phyloP scores from a whole-genome alignment of 2,797 vertebrate genomes.

The Enteromius treurensis region DNA sequence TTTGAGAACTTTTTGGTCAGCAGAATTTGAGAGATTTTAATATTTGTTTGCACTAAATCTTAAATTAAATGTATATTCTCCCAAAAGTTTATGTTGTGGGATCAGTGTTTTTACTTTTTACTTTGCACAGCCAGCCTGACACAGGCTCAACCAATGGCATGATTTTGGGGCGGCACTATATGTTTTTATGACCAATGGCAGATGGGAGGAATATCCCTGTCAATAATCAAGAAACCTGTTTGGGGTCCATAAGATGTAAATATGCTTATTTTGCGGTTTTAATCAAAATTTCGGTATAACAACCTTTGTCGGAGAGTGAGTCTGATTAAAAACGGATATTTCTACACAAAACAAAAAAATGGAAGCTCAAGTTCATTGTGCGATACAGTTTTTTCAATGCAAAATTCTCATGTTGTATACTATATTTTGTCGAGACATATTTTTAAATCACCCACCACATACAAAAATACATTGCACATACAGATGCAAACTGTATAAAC shows the following conservation, averaged over 20 bases:
- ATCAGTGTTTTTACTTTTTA: not conserved
- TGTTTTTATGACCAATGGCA: not conserved
- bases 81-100: not conserved
- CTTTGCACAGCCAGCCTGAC: not conserved
- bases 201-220: not conserved
- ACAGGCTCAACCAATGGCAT: not conserved
- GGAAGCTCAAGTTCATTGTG: not conserved
- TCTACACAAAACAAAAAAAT: not conserved
- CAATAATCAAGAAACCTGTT: not conserved
- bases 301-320: not conserved
- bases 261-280: not conserved
- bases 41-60: not conserved
- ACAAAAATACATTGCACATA: not conserved
- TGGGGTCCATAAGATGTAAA: not conserved
- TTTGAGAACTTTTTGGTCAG: not conserved
- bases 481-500: not conserved
- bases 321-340: not conserved
- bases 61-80: not conserved
- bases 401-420: not conserved
- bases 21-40: not conserved
- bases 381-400: not conserved
- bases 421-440: not conserved
- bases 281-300: not conserved
- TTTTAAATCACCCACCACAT: not conserved
- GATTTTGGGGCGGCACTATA: not conserved